Percentiles rank a stretch among this genome's conserved stretches.
Conservation (phyloP, 2,888 invertebrate species). For the Amphipoea oculea region DNA sequence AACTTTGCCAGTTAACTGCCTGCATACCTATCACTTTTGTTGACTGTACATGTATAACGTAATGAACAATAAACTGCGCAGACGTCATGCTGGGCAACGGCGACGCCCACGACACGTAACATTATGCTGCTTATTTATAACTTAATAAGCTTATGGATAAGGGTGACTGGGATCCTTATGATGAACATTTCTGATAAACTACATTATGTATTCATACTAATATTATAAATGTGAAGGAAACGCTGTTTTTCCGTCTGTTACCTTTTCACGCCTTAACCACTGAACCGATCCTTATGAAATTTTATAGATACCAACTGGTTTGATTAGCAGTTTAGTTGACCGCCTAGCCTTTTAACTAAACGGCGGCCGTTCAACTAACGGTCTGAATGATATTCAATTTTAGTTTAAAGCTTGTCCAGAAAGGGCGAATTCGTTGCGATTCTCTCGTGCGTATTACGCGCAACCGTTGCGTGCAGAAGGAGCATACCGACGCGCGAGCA, state of each 20-base stretch:
- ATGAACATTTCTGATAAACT: not conserved
- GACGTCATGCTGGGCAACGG: slow-evolving; percentile 54
- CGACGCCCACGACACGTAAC: slow-evolving; percentile 40
- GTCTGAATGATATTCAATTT: too few relatives aligned
- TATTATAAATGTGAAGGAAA: not conserved
- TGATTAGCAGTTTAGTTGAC: too few relatives aligned
- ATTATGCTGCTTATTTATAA: slow-evolving; percentile 35
- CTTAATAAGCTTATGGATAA: slow-evolving; percentile 35
- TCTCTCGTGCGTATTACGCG: too few relatives aligned
- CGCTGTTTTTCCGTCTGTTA: not conserved
- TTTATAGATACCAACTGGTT: too few relatives aligned
- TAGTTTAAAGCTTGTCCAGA: too few relatives aligned
- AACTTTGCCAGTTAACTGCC: not conserved
- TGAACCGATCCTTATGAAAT: too few relatives aligned
- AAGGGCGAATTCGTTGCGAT: too few relatives aligned
- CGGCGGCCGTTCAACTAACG: too few relatives aligned
- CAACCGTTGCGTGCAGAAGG: too few relatives aligned
- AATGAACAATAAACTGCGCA: slow-evolving; percentile 41
- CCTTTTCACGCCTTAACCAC: not conserved
- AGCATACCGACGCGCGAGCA: too few relatives aligned
- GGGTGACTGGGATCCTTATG: not conserved
- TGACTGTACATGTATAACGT: slow-evolving; percentile 32
- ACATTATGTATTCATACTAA: not conserved
- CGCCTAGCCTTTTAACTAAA: too few relatives aligned
- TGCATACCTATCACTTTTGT: not conserved